Evolutionary conservation across 2,797 vertebrate genomes (phyloP).

Genomic region (Harpagifer antarcticus): DNA sequence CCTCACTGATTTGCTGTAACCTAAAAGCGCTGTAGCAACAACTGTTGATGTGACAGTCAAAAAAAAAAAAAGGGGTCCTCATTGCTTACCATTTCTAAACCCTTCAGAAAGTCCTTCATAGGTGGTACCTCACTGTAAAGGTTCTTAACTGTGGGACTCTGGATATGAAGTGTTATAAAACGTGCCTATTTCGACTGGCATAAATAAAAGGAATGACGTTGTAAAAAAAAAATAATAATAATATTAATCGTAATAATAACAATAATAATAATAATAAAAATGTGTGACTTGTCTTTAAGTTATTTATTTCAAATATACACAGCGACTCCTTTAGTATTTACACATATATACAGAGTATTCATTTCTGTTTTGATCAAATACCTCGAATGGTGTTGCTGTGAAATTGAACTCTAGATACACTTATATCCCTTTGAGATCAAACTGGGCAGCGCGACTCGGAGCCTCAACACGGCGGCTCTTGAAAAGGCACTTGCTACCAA

Average conservation of each 20-base stretch:
- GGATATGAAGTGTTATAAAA: slow-evolving; percentile 89
- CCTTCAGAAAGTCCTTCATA: slow-evolving; percentile 72
- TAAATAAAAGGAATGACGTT: slow-evolving; percentile 95
- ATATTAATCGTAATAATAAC: slow-evolving; percentile 60
- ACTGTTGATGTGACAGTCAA: background rate
- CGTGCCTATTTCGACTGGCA: slow-evolving; percentile 86
- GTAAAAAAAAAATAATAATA: slow-evolving; percentile 85
- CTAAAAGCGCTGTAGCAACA: background rate
- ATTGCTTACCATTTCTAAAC: slow-evolving; percentile 71
- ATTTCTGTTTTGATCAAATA: slow-evolving; percentile 90
- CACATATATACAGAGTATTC: slow-evolving; percentile 92
- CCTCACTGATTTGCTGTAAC: background rate
- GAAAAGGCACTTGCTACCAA: slow-evolving; percentile 98
- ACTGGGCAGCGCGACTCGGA: slow-evolving; percentile 81
- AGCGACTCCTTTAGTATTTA: slow-evolving; percentile 96
- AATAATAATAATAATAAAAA: slow-evolving; percentile 83
- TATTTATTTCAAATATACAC: slow-evolving; percentile 99
- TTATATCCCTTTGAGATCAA: slow-evolving; percentile 81
- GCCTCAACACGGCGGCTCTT: slow-evolving; percentile 81
- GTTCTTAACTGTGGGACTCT: slow-evolving; percentile 79
- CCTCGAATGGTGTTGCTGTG: slow-evolving; percentile 84
- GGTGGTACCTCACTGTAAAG: slow-evolving; percentile 81
- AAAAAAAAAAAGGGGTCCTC: background rate
- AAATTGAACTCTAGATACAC: slow-evolving; percentile 83
- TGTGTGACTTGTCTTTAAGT: slow-evolving; percentile 94